Evolutionary conservation across 2,113 vertebrate genomes (phyloP).

Genomic region (Aix galericulata): DNA sequence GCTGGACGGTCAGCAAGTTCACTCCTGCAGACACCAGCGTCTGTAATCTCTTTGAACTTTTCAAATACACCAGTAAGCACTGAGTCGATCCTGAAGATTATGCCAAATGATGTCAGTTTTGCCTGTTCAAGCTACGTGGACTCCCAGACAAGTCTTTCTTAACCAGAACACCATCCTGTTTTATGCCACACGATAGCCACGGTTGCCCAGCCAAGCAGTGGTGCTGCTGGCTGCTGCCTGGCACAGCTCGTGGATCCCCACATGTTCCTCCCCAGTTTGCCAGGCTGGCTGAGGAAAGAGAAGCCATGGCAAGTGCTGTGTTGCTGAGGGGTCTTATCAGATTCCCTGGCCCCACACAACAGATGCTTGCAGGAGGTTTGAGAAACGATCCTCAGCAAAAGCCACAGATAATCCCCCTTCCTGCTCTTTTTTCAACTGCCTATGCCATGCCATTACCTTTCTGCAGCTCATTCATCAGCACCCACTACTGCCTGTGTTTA

Average conservation of each 20-base stretch:
- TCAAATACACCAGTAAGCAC: background rate
- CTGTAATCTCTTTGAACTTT: background rate
- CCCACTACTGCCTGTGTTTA: background rate
- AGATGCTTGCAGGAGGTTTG: background rate
- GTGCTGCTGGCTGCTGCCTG: background rate
- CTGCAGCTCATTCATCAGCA: constrained; percentile 31
- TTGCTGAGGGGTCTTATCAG: background rate
- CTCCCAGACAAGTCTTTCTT: background rate
- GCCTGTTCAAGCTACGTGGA: background rate
- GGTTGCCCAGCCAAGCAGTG: background rate
- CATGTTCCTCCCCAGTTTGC: background rate
- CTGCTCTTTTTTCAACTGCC: background rate
- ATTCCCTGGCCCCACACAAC: background rate
- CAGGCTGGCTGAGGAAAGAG: background rate
- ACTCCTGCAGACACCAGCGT: background rate
- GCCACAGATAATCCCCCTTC: background rate
- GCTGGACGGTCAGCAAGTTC: background rate
- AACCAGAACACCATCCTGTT: background rate
- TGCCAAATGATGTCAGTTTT: background rate
- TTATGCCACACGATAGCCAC: fast-evolving
- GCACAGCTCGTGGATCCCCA: background rate
- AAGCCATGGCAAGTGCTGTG: background rate
- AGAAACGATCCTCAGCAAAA: background rate
- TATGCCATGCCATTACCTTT: background rate
- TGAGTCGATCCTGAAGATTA: background rate